Conservation (phyloP, 2,113 vertebrate genomes). For the Panthera leo region DNA sequence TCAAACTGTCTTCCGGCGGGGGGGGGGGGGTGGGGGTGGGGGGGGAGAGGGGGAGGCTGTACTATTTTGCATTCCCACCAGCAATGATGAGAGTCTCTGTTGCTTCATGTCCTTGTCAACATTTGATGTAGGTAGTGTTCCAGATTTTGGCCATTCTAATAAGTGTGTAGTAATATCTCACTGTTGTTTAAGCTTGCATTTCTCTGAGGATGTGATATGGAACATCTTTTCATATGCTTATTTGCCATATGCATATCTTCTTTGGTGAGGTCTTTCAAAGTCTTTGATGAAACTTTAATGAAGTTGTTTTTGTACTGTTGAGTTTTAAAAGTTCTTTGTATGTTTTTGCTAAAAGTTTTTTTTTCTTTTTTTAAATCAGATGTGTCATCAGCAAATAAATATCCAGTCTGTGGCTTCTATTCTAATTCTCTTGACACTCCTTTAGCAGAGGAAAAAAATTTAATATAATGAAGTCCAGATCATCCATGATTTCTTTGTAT, state of each 20-base stretch:
- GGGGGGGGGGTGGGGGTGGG: rapidly evolving
- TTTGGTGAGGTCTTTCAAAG: not conserved
- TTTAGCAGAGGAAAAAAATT: not conserved
- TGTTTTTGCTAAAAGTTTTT: not conserved
- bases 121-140: not conserved
- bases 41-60: not conserved
- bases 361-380: not conserved
- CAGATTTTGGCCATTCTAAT: not conserved
- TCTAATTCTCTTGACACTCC: not conserved
- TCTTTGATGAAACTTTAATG: not conserved
- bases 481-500: not conserved
- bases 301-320: not conserved
- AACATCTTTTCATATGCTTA: not conserved
- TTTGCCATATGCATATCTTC: not conserved
- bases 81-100: not conserved
- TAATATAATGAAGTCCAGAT: not conserved
- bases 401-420: not conserved
- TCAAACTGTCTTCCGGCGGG: not conserved
- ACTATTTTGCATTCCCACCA: not conserved
- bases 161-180: not conserved
- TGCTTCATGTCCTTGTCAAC: not conserved
- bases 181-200: not conserved
- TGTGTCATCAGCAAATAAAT: not conserved
- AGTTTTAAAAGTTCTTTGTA: not conserved
- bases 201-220: not conserved